Percentiles rank a stretch among this genome's conserved stretches.
These are phyloP conservation scores for Gyrodactylus salaris DNA, from an alignment of 1,140 invertebrate genomes.

Conservation along the genomic window DNA sequence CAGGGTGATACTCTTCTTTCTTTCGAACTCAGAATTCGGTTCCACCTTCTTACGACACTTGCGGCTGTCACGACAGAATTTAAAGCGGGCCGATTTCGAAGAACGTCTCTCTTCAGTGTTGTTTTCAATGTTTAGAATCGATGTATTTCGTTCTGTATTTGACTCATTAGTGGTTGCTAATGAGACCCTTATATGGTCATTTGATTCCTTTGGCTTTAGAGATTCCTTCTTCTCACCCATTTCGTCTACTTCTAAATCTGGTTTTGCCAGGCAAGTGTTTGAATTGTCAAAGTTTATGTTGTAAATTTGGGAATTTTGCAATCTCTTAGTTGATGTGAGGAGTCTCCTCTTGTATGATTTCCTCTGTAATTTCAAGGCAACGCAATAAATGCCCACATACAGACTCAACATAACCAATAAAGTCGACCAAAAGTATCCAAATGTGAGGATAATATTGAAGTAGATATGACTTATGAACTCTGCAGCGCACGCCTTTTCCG, in stretches of 20 bases:
- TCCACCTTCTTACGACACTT: not conserved
- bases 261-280: too few species aligned
- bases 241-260: not conserved
- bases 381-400: constrained; percentile 86
- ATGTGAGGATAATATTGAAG: constrained; percentile 83
- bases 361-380: constrained; percentile 87
- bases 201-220: too few species aligned
- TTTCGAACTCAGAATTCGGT: not conserved
- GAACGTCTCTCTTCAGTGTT: not conserved
- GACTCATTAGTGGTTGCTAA: not conserved
- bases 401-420: constrained; percentile 24
- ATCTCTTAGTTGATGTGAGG: not conserved
- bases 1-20: not conserved
- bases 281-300: not conserved
- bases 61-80: not conserved
- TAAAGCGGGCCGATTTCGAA: not conserved
- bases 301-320: not conserved
- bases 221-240: not conserved
- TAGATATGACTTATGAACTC: constrained; percentile 88
- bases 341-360: constrained; percentile 71
- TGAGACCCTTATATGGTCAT: not conserved
- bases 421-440: constrained; percentile 88
- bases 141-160: too few species aligned
- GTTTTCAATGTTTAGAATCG: too few species aligned
- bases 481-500: constrained; percentile 53